Evolutionary conservation across 2,888 invertebrate species (phyloP).

Genomic region (Rhogogaster chlorosoma): DNA sequence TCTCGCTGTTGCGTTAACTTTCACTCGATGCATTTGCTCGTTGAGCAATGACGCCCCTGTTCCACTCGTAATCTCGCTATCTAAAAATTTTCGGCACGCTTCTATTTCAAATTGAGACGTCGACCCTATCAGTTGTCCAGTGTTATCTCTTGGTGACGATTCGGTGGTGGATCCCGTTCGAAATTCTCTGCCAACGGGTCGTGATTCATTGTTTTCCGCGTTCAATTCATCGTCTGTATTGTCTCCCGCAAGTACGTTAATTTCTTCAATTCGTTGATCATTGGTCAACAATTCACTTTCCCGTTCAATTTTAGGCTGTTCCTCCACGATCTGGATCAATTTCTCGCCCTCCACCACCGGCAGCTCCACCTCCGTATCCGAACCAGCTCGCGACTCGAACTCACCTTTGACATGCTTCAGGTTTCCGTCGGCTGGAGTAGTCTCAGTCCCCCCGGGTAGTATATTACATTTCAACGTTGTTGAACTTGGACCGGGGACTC

Average conservation of each 20-base stretch:
- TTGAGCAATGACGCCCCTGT: not conserved
- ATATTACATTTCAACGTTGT: not conserved
- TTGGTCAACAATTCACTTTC: not conserved
- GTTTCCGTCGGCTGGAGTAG: not conserved
- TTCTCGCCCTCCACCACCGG: not conserved
- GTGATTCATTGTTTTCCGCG: conserved; percentile 56
- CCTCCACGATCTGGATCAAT: not conserved
- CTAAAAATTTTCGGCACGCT: not conserved
- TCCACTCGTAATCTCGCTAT: conserved; percentile 1
- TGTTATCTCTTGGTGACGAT: not conserved
- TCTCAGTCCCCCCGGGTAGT: not conserved
- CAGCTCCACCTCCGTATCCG: not conserved
- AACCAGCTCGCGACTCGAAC: not conserved
- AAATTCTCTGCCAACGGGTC: conserved; percentile 50
- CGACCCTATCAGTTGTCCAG: not conserved
- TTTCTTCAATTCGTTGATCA: conserved; percentile 53
- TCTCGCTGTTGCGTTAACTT: conserved; percentile 56
- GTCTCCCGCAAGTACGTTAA: conserved; percentile 38
- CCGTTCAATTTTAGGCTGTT: conserved; percentile 25
- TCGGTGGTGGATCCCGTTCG: conserved; percentile 10
- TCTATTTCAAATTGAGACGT: not conserved
- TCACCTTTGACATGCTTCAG: not conserved
- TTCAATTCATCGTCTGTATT: conserved; percentile 44
- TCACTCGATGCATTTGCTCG: not conserved
- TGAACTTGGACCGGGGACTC: not conserved